Base-by-base conservation (phyloP, 2,888 invertebrate species). In the Cerastis rubricosa region DNA sequence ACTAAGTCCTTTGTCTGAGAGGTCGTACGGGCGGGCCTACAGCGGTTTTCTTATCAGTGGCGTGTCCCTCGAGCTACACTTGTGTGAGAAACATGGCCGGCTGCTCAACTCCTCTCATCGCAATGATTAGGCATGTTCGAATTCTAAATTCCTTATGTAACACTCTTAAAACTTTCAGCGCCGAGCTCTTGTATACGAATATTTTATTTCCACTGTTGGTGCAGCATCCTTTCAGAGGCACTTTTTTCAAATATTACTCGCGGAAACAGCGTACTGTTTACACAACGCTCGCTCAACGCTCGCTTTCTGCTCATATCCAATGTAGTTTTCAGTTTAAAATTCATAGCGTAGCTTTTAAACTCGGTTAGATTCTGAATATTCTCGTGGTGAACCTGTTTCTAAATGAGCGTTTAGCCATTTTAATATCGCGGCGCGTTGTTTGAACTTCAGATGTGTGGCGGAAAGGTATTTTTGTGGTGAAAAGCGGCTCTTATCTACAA, bases 291-390 rank as follows among this genome's bases (percentile, higher is more conserved):
- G 93, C 93, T n/a, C n/a, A n/a, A n/a, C n/a, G n/a, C n/a, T n/a
- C n/a, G n/a, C 91, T 94, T 93, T 93, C 92, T 92, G 90, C 93
- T 93, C 93, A 93, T 94, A 94, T 94, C 93, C 92, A 92, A 93
- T 94, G 94, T 94, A 95, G 93, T 94, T 95, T 95, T 90, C 90
- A 93, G 93, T 94, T 94, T 93, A 92, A 95, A 95, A 94, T 95
- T 95, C 94, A 95, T 94, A 94, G 91, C 91, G 92, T 87, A 92
- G 93, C 92, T 94, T 94, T 94, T 91, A 93, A 94, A 94, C 93
- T 94, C 91, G 88, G 92, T 94, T 94, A 92, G 92, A 93, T 93
- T 93, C 90, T 89, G 92, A 92, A 93, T 93, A 92, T 91, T 91
- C 86, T 86, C 89, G 76, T 71, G 83, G 81, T 84, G 88, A 89